These are phyloP conservation scores for Eriocheir sinensis DNA, from an alignment of 1,140 invertebrate genomes.

Conservation along the genomic window DNA sequence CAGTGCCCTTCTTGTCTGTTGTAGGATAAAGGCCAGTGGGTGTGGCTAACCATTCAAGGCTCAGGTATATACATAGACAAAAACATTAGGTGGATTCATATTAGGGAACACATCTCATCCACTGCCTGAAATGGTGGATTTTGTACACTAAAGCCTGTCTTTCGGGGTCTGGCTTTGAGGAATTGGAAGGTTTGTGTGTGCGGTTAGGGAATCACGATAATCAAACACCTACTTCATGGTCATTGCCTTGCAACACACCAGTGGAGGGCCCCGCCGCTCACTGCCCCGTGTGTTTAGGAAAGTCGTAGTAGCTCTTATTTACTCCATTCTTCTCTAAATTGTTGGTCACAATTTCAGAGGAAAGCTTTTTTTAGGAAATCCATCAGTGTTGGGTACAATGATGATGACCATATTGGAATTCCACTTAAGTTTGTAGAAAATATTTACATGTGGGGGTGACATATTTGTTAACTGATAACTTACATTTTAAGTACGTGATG, in stretches of 20 bases:
- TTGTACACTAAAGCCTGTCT: neutral
- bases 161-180: neutral
- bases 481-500: neutral
- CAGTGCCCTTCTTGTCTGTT: slow-evolving; percentile 25
- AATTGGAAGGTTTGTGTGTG: neutral
- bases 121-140: slow-evolving; percentile 34
- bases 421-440: slow-evolving; percentile 7
- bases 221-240: neutral
- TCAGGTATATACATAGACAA: slow-evolving; percentile 43
- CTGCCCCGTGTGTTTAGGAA: neutral
- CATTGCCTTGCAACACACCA: slow-evolving; percentile 20
- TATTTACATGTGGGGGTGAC: neutral
- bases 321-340: neutral
- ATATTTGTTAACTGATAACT: neutral
- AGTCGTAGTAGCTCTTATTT: neutral
- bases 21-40: neutral
- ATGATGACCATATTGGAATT: slow-evolving; percentile 11
- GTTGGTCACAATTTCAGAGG: neutral
- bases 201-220: neutral
- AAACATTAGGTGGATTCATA: neutral
- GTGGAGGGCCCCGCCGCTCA: neutral
- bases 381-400: neutral
- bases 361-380: neutral
- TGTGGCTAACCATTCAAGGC: slow-evolving; percentile 52
- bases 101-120: slow-evolving; percentile 32